Conservation (phyloP, 1,140 invertebrate genomes). For the Ips nitidus region DNA sequence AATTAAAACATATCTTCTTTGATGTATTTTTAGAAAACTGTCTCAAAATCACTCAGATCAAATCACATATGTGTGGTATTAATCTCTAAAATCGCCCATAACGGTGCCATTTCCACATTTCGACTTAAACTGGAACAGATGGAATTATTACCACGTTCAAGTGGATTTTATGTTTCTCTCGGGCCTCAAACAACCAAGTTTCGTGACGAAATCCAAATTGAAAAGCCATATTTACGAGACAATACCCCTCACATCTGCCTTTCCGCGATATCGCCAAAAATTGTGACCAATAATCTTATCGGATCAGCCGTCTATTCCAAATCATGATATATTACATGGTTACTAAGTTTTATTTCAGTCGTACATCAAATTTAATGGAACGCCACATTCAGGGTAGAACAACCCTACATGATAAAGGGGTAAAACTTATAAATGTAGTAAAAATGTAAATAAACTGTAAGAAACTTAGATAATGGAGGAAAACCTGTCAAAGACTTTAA, state of each 20-base stretch:
- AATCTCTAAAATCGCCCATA: not conserved
- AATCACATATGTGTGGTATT: not conserved
- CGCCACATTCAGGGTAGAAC: no score
- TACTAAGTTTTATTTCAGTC: slow-evolving; percentile 22
- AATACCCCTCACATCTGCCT: slow-evolving; percentile 22
- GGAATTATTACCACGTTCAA: no score
- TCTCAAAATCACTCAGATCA: not conserved
- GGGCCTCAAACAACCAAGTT: not conserved
- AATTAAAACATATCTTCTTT: not conserved
- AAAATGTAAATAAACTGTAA: no score
- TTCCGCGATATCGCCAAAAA: slow-evolving; percentile 31
- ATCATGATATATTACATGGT: slow-evolving; percentile 16
- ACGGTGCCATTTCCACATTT: no score
- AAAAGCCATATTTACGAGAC: not conserved
- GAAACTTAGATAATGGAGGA: no score
- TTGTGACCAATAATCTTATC: slow-evolving; percentile 27
- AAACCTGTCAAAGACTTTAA: no score
- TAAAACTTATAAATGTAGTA: no score
- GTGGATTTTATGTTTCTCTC: no score
- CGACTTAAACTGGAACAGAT: no score
- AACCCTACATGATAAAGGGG: no score
- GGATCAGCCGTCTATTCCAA: slow-evolving; percentile 16
- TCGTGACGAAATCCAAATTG: slow-evolving; percentile 19
- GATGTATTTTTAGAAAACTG: slow-evolving; percentile 2
- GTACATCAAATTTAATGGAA: slow-evolving; percentile 16